Percentiles rank a stretch among this genome's conserved stretches.
Conservation (phyloP, 2,888 invertebrate species). For the Sesia apiformis region DNA sequence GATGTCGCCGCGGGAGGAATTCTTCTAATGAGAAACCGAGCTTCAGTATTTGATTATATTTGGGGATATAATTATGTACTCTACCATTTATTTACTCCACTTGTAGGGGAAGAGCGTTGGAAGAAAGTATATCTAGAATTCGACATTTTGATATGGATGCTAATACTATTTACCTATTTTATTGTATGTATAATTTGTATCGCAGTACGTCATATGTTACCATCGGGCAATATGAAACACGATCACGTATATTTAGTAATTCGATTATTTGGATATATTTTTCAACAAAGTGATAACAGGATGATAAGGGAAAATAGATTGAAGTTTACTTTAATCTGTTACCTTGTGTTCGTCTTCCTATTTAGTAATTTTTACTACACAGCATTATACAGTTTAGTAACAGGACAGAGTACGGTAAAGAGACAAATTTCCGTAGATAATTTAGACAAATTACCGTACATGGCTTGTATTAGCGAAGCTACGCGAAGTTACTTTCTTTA, state of each 20-base stretch:
- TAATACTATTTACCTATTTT: conserved; percentile 24
- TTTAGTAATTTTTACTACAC: conserved; percentile 44
- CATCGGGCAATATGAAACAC: conserved; percentile 14
- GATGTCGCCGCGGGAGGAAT: conserved; percentile 36
- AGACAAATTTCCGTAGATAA: conserved; percentile 17
- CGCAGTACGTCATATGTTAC: conserved; percentile 7
- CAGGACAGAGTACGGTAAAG: conserved; percentile 14
- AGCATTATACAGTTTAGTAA: conserved; percentile 34
- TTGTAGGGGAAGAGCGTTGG: conserved; percentile 25
- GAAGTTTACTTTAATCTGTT: conserved; percentile 27
- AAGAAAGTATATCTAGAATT: conserved; percentile 37
- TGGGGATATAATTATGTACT: conserved; percentile 33
- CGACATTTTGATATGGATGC: conserved; percentile 25
- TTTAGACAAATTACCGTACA: conserved; percentile 20
- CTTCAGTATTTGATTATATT: conserved; percentile 35
- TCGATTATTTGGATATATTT: conserved; percentile 36
- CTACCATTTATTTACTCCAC: conserved; percentile 29
- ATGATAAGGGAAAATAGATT: conserved; percentile 24
- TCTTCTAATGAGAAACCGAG: conserved; percentile 31
- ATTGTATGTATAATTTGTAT: conserved; percentile 16
- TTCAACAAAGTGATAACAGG: conserved; percentile 24
- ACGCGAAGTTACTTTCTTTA: conserved; percentile 25
- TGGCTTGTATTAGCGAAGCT: conserved; percentile 33
- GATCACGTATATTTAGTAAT: conserved; percentile 17
- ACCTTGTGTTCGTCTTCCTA: conserved; percentile 48